These are phyloP conservation scores for Oncopeltus fasciatus DNA, from an alignment of 1,140 invertebrate genomes.

Conservation along the genomic window DNA sequence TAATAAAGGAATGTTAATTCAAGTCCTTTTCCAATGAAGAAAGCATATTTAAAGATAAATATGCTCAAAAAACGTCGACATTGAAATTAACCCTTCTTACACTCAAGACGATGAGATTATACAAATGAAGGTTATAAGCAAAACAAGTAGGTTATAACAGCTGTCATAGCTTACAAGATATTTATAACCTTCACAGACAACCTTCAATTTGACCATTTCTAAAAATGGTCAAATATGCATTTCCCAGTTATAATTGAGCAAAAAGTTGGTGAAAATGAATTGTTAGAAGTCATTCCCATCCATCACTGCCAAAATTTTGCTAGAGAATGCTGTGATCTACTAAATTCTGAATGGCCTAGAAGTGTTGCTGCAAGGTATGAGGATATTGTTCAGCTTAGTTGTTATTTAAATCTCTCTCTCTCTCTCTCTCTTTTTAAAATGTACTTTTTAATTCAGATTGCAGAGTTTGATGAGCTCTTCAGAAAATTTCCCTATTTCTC, in stretches of 20 bases:
- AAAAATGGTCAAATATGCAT: background rate
- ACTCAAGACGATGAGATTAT: too few relatives aligned
- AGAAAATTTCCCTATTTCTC: slow-evolving; percentile 24
- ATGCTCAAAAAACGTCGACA: too few relatives aligned
- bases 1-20: too few relatives aligned
- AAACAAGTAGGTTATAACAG: too few relatives aligned
- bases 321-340: slow-evolving; percentile 22
- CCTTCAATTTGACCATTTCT: background rate
- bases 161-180: background rate
- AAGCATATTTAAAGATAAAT: too few relatives aligned
- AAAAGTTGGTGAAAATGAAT: background rate
- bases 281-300: slow-evolving; percentile 20
- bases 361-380: slow-evolving; percentile 23
- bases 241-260: background rate
- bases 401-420: background rate
- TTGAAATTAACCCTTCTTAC: too few relatives aligned
- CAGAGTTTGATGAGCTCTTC: slow-evolving; percentile 23
- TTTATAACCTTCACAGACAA: slow-evolving; percentile 7
- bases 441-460: slow-evolving; percentile 17
- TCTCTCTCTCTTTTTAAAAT: background rate
- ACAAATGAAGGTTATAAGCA: too few relatives aligned
- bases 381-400: too few relatives aligned
- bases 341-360: slow-evolving; percentile 26
- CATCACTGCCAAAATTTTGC: slow-evolving; percentile 21
- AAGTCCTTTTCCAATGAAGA: too few relatives aligned